Conservation (phyloP, 2,113 vertebrate species). For the Albula goreensis region DNA sequence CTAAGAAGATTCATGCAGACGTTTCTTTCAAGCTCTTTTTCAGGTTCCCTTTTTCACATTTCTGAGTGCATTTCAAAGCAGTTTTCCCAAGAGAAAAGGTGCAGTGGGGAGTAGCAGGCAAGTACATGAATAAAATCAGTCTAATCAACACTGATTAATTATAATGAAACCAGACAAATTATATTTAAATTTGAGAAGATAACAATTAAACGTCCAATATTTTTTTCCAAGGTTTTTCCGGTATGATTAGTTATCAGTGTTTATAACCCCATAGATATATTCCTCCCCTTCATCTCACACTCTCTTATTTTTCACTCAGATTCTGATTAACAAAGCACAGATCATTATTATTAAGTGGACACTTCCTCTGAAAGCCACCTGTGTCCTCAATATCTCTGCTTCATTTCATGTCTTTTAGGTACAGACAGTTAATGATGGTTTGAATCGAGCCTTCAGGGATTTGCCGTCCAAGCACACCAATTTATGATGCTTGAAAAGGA, state of each 20-base stretch:
- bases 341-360: not conserved
- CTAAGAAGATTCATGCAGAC: not conserved
- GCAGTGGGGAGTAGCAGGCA: not conserved
- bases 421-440: too few species aligned
- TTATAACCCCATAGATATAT: not conserved
- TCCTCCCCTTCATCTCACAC: not conserved
- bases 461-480: too few species aligned
- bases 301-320: not conserved
- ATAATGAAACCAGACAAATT: constrained; percentile 14
- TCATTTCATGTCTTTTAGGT: not conserved
- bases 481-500: too few species aligned
- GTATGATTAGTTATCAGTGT: not conserved
- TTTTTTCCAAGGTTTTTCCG: not conserved
- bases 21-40: not conserved
- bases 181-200: constrained; percentile 12
- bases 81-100: not conserved
- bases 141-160: constrained; percentile 3
- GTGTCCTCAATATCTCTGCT: not conserved
- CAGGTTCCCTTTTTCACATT: not conserved
- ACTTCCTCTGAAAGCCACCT: not conserved
- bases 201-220: constrained; percentile 3
- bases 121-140: not conserved
- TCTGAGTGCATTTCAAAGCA: not conserved
- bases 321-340: not conserved
- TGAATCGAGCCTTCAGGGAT: too few species aligned